phyloP scores from a whole-genome alignment of 2,113 vertebrate genomes.

The Carettochelys insculpta region DNA sequence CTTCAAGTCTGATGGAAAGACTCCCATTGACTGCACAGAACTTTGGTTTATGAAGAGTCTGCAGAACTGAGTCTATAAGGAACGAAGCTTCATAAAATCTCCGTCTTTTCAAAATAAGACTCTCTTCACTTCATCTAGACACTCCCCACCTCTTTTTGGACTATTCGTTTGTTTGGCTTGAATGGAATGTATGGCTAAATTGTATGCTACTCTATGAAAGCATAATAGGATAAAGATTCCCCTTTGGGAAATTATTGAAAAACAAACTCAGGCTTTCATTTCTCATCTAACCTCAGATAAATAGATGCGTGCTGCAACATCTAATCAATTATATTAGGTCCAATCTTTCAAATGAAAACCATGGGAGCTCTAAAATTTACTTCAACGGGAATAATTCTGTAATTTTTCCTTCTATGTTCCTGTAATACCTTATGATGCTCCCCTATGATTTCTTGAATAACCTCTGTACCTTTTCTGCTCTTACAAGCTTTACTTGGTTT shows the following conservation, averaged over 20 bases:
- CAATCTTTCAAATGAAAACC: background rate
- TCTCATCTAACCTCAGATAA: too few species aligned
- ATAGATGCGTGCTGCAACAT: background rate
- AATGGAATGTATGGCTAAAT: background rate
- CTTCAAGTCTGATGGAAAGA: background rate
- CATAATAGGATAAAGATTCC: background rate
- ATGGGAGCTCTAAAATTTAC: background rate
- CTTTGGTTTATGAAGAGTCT: background rate
- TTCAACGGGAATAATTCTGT: background rate
- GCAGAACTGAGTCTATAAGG: background rate
- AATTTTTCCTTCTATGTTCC: accelerated
- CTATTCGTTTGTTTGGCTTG: background rate
- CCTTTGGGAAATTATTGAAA: too few species aligned
- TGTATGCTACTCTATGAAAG: background rate
- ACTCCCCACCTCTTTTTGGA: background rate
- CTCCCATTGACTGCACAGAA: background rate
- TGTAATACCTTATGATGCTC: background rate
- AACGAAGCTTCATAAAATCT: background rate
- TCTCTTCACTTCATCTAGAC: background rate
- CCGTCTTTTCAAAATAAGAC: background rate
- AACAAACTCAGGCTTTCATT: too few species aligned
- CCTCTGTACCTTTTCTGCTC: background rate
- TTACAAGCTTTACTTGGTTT: background rate
- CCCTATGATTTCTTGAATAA: background rate
- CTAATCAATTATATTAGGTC: background rate